These are phyloP conservation scores for Sterrhoptilus dennistouni DNA, from an alignment of 2,113 vertebrate species.

Conservation along the genomic window DNA sequence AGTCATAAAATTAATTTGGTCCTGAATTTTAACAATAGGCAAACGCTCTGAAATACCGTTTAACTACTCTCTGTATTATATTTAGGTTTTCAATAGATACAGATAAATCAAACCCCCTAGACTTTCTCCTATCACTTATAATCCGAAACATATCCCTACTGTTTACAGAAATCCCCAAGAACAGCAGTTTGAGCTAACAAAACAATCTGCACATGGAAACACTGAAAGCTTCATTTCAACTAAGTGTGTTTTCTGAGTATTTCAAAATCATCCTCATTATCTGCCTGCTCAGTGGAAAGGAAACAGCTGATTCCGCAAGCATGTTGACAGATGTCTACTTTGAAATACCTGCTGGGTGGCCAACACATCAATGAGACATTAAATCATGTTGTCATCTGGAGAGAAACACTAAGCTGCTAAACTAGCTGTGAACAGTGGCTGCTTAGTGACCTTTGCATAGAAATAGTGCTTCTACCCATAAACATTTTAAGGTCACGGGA, in stretches of 20 bases:
- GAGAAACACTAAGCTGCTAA: not conserved
- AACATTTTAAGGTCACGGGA: conserved; percentile 45
- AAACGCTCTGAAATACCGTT: not conserved
- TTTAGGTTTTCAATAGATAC: not conserved
- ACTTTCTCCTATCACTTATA: not conserved
- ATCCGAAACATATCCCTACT: not conserved
- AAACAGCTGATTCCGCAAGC: not conserved
- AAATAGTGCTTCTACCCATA: conserved; percentile 5
- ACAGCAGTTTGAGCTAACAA: not conserved
- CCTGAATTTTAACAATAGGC: not conserved
- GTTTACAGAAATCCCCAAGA: not conserved
- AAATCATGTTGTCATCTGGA: conserved; percentile 11
- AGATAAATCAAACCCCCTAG: accelerated
- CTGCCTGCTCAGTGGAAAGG: not conserved
- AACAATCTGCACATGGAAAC: not conserved
- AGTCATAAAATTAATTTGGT: accelerated
- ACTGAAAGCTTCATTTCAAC: not conserved
- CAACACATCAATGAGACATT: not conserved
- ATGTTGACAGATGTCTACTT: not conserved
- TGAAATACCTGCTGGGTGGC: not conserved
- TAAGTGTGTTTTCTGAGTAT: not conserved
- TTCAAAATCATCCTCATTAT: not conserved
- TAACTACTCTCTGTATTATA: not conserved
- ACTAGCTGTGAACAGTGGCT: not conserved
- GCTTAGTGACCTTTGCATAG: conserved; percentile 36